phyloP scores from a whole-genome alignment of 2,797 vertebrate species.

The Halcyon badia region DNA sequence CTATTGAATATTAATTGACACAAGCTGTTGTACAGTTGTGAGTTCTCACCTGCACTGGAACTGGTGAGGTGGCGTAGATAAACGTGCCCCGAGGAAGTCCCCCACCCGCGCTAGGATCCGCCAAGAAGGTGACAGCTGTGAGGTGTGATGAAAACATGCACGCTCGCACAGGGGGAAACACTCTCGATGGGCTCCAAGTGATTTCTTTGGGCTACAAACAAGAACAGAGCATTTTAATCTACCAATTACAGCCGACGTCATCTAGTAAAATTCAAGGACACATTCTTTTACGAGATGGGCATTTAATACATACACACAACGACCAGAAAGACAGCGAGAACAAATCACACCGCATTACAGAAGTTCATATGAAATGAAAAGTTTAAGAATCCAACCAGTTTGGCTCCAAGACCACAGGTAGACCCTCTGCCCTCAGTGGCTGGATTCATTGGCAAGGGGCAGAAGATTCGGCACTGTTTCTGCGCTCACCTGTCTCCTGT shows the following conservation, averaged over 20 bases:
- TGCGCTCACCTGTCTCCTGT: conserved; percentile 91
- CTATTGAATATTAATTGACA: neutral
- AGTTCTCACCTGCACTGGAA: conserved; percentile 91
- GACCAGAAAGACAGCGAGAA: neutral
- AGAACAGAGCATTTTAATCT: conserved; percentile 31
- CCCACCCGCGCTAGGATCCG: conserved; percentile 96
- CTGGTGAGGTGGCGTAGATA: conserved; percentile 95
- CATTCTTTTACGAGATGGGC: rapidly evolving
- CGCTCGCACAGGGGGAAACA: conserved; percentile 95
- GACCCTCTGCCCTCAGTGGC: neutral
- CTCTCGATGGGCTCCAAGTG: conserved; percentile 94
- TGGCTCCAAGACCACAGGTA: neutral
- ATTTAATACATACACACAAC: neutral
- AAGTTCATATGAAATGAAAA: neutral
- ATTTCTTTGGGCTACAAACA: conserved; percentile 92
- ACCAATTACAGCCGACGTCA: neutral
- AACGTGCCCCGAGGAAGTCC: conserved; percentile 96
- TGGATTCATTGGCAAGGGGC: neutral
- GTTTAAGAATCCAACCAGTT: neutral
- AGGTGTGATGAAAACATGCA: conserved; percentile 98
- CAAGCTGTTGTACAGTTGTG: neutral
- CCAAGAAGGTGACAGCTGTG: conserved; percentile 96
- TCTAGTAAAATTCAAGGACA: neutral
- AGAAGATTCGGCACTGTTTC: neutral
- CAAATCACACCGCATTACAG: neutral